phyloP scores from a whole-genome alignment of 2,113 vertebrate genomes.

The Phodopus roborovskii region DNA sequence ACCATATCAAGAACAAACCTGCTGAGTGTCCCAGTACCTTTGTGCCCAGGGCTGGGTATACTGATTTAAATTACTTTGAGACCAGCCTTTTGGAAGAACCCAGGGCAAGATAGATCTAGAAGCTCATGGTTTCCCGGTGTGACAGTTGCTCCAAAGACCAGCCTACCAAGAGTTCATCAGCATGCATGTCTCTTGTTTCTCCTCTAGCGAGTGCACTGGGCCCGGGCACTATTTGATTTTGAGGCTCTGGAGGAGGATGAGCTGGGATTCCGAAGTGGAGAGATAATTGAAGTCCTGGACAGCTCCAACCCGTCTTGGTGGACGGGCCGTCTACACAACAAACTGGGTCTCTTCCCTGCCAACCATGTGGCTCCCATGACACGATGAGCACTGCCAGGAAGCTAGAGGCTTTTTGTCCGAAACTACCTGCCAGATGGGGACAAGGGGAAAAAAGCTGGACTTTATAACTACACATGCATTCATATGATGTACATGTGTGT shows the following conservation, averaged over 20 bases:
- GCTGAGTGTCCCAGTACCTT: neutral
- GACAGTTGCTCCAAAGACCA: accelerated
- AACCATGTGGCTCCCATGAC: constrained; percentile 91
- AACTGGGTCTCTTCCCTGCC: constrained; percentile 93
- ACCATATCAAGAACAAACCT: neutral
- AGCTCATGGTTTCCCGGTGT: neutral
- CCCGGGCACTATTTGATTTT: constrained; percentile 94
- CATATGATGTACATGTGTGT: neutral
- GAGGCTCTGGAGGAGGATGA: constrained; percentile 92
- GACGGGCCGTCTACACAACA: constrained; percentile 91
- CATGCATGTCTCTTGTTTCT: neutral
- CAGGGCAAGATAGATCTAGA: neutral
- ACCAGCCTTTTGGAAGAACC: neutral
- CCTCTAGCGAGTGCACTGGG: constrained; percentile 86
- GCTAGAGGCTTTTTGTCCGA: constrained; percentile 29
- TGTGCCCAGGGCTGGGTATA: neutral
- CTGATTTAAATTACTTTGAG: neutral
- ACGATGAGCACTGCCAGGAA: constrained; percentile 77
- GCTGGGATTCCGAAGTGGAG: constrained; percentile 91
- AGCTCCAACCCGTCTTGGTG: constrained; percentile 93
- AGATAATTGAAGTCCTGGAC: constrained; percentile 95
- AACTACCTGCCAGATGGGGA: neutral
- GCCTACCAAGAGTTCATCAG: neutral
- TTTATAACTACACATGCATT: neutral
- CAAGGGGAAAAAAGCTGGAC: neutral